Conservation (phyloP, 2,113 vertebrate species). For the Hylia prasina region DNA sequence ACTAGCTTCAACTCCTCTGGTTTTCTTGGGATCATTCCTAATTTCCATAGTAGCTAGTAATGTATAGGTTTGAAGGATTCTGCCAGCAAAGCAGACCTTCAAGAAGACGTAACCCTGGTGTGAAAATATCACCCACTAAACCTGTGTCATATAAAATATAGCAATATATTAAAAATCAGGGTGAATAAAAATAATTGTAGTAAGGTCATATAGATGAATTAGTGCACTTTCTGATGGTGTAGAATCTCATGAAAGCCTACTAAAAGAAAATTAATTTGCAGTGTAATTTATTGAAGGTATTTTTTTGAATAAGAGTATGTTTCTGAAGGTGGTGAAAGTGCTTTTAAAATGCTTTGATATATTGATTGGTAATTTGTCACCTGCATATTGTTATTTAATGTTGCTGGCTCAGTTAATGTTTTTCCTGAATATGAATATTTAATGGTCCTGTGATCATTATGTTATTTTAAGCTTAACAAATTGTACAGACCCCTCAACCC, state of each 20-base stretch:
- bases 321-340: constrained; percentile 26
- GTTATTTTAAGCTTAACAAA: constrained; percentile 35
- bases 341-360: constrained; percentile 51
- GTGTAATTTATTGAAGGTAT: not conserved
- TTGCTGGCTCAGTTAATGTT: constrained; percentile 33
- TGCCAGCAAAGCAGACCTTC: not conserved
- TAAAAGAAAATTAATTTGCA: constrained; percentile 25
- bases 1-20: not conserved
- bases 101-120: not conserved
- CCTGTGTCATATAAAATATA: not conserved
- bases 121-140: not conserved
- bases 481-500: not conserved
- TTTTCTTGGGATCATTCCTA: not conserved
- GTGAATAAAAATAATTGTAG: not conserved
- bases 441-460: not conserved
- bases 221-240: not conserved
- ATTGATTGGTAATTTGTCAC: constrained; percentile 54
- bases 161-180: not conserved
- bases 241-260: not conserved
- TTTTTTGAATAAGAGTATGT: not conserved
- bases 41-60: not conserved
- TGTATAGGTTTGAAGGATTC: not conserved
- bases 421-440: constrained; percentile 42
- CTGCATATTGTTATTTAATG: constrained; percentile 50
- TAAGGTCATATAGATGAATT: not conserved